A percentile compares a stretch with the other conserved stretches of the same genome.
Conservation (phyloP, 2,113 vertebrate genomes). For the Charadrius vociferus region DNA sequence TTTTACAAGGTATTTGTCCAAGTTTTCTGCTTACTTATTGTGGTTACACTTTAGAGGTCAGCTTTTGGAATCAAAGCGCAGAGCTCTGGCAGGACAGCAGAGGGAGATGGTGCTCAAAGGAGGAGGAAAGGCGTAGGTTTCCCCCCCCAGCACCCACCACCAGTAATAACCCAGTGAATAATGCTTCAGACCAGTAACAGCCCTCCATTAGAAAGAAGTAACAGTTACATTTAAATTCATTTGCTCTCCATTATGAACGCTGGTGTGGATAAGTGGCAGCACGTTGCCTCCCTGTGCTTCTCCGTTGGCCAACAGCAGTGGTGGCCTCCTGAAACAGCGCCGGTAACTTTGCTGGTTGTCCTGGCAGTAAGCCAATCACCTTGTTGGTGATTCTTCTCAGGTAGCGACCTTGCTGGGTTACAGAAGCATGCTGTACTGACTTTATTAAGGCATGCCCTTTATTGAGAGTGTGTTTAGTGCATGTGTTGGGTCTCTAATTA, state of each 20-base stretch:
- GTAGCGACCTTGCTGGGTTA: slow-evolving; percentile 59
- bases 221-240: neutral
- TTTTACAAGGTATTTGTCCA: neutral
- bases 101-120: slow-evolving; percentile 44
- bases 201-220: neutral
- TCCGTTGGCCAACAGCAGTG: neutral
- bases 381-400: slow-evolving; percentile 57
- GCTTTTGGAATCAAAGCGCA: neutral
- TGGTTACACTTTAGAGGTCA: neutral
- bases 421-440: slow-evolving; percentile 28
- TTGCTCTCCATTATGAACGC: neutral
- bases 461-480: slow-evolving; percentile 40
- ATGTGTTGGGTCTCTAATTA: slow-evolving; percentile 62
- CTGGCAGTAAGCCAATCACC: slow-evolving; percentile 6
- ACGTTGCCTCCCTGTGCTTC: neutral
- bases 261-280: neutral
- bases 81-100: slow-evolving; percentile 22
- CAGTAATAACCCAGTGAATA: neutral
- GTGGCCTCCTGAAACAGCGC: neutral
- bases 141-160: neutral
- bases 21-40: neutral
- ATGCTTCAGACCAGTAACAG: neutral
- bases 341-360: neutral
- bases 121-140: neutral
- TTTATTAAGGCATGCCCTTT: slow-evolving; percentile 60